Conservation (phyloP, 2,113 vertebrate genomes). For the Halcyon senegalensis region DNA sequence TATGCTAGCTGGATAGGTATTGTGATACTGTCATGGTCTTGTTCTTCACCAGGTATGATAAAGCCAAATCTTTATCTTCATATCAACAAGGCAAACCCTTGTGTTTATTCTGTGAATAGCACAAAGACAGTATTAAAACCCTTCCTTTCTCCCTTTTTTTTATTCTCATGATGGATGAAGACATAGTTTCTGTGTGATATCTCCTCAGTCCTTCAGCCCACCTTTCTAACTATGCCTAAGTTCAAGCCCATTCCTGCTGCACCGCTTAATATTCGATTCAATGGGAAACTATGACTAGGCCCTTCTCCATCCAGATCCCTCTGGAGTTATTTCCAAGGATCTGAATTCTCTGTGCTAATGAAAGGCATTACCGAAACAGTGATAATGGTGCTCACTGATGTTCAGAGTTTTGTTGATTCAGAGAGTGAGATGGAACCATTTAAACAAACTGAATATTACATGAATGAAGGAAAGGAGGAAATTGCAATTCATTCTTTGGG, state of each 20-base stretch:
- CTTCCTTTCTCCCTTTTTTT: not conserved
- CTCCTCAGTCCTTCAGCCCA: not conserved
- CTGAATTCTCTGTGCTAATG: not conserved
- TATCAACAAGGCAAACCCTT: not conserved
- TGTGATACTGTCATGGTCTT: not conserved
- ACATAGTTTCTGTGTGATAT: not conserved
- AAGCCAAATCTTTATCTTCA: not conserved
- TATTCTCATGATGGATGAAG: not conserved
- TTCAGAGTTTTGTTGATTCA: not conserved
- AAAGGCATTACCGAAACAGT: not conserved
- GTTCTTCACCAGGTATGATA: not conserved
- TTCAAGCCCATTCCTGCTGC: not conserved
- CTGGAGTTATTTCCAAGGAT: not conserved
- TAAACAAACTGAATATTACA: not conserved
- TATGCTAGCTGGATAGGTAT: not conserved
- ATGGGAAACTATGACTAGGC: not conserved
- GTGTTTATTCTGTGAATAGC: not conserved
- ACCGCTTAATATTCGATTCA: not conserved
- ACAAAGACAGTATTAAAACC: not conserved
- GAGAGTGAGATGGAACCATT: not conserved
- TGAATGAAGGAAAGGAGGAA: not conserved
- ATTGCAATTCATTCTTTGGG: not conserved
- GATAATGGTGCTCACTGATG: not conserved
- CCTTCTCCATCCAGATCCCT: not conserved
- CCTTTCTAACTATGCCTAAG: not conserved